Evolutionary conservation across 2,113 vertebrate species (phyloP), one percentile per base, ranked within the genome.

Genomic region (Dromiciops gliroides): DNA sequence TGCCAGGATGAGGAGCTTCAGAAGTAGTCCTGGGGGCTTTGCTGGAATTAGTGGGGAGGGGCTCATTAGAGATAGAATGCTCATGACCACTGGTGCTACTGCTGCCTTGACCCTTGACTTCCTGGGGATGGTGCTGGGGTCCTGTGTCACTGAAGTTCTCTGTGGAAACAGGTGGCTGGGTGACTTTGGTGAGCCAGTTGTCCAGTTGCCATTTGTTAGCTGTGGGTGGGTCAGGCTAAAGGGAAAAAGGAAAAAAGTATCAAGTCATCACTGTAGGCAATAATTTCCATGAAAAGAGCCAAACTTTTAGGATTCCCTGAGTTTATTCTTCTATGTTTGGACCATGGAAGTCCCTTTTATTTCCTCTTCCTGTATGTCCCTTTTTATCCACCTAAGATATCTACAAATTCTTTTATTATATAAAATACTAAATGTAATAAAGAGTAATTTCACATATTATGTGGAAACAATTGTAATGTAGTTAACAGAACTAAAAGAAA

Each of bases 161-260:
- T 0, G 96, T 37, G 49, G 98, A 97, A 26, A 94, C 97, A 60
- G 97, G 92, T 0, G 98, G 98, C n/a, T 99, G 98, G 94, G 95
- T 98, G 93, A 98, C 98, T 96, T 99, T 99, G 94, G 96, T 99
- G 67, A 99, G 96, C 98, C 99, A 99, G 97, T 99, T 99, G 98
- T 99, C 98, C 0, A 99, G 98, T 95, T 99, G 99, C 99, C 99
- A 99, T 97, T 99, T 99, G 92, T 99, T 99, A 60, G 98, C 98
- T 93, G 98, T 97, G 3, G 98, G 98, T 90, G 98, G 98, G 94
- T 99, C 99, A 0, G 98, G 98, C 99, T 99, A 56, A 94, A 88
- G 92, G 56, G 96, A 10, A 97, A 97, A 96, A 44, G 89, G 89
- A 96, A 4, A 91, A 92, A 93, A 91, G 88, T 16, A 92, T 95